phyloP scores from a whole-genome alignment of 1,140 invertebrate species.

The Tetragonula clypearis region DNA sequence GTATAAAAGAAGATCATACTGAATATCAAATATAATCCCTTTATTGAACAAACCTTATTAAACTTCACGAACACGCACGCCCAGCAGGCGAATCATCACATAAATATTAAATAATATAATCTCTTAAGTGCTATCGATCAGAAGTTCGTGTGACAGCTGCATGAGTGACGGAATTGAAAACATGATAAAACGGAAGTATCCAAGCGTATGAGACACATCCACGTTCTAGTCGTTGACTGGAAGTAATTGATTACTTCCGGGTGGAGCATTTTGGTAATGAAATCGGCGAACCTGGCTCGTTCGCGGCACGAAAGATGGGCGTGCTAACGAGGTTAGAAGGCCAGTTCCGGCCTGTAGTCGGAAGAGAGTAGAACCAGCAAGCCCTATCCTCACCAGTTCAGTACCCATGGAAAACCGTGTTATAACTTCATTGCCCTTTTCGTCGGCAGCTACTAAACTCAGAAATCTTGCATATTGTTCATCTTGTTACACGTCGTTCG shows the following conservation, averaged over 20 bases:
- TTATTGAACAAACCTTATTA: too few species aligned
- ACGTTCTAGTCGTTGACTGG: conserved; percentile 26
- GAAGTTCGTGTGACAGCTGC: not conserved
- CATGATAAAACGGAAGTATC: not conserved
- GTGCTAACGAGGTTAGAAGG: conserved; percentile 64
- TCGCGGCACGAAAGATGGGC: conserved; percentile 55
- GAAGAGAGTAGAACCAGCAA: conserved; percentile 43
- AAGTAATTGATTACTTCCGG: conserved; percentile 66
- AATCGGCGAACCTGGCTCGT: conserved; percentile 59
- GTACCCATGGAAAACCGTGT: conserved; percentile 46
- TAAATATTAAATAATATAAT: not conserved
- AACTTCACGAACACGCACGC: not conserved
- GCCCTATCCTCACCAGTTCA: conserved; percentile 45
- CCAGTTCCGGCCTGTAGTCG: conserved; percentile 41
- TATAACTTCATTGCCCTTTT: conserved; percentile 61
- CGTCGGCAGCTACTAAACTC: conserved; percentile 41
- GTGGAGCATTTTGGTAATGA: conserved; percentile 61
- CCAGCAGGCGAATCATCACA: not conserved
- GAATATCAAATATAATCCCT: too few species aligned
- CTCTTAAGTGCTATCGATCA: not conserved
- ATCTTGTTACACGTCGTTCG: not conserved
- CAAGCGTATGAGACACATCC: conserved; percentile 15
- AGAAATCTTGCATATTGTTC: conserved; percentile 33
- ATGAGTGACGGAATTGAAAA: not conserved
- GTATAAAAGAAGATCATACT: too few species aligned